Conservation (phyloP, 2,113 vertebrate genomes). For the Carassius gibelio region DNA sequence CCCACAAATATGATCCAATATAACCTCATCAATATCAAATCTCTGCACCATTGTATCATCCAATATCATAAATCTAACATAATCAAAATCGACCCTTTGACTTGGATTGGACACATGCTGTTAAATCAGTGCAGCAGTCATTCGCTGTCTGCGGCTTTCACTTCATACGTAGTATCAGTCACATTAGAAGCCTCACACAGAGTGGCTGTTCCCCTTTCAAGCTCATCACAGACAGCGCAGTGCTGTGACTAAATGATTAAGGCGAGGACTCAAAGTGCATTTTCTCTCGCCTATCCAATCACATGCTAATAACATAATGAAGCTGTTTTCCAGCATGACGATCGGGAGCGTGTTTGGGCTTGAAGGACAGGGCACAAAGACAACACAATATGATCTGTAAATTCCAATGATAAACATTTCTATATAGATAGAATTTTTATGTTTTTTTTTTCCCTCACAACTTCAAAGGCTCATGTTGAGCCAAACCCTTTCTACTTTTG, state of each 20-base stretch:
- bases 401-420: slow-evolving; percentile 21
- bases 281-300: slow-evolving; percentile 40
- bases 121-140: slow-evolving; percentile 30
- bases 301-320: slow-evolving; percentile 55
- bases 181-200: slow-evolving; percentile 5
- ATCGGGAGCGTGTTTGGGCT: slow-evolving; percentile 8
- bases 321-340: slow-evolving; percentile 29
- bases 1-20: slow-evolving; percentile 28
- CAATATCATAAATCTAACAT: slow-evolving; percentile 25
- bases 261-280: slow-evolving; percentile 53
- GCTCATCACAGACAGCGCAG: not conserved
- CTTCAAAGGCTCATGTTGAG: not conserved
- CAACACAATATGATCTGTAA: slow-evolving; percentile 15
- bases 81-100: slow-evolving; percentile 15
- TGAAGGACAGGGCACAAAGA: slow-evolving; percentile 45
- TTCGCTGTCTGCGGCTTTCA: not conserved
- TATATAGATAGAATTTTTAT: slow-evolving; percentile 5
- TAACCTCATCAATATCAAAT: slow-evolving; percentile 32
- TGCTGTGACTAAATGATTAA: slow-evolving; percentile 47
- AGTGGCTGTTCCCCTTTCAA: not conserved
- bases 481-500: not conserved
- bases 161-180: slow-evolving; percentile 2
- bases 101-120: slow-evolving; percentile 16
- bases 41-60: slow-evolving; percentile 12
- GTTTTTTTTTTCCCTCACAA: not conserved